Percentiles rank a stretch among this genome's conserved stretches.
phyloP scores from a whole-genome alignment of 2,113 vertebrate genomes.

The Toxotes jaculatrix region DNA sequence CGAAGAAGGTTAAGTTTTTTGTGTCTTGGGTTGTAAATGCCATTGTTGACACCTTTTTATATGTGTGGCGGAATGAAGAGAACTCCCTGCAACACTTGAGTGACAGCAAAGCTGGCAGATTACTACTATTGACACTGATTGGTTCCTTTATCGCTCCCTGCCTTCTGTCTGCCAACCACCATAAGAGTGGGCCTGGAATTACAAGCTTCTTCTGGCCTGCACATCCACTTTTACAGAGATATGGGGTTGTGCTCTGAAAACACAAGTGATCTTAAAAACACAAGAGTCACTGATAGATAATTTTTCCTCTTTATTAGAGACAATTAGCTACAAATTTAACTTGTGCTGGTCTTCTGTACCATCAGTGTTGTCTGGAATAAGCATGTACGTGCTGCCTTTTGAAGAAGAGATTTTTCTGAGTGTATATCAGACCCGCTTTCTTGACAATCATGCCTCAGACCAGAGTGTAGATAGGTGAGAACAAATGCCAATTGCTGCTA shows the following conservation, averaged over 20 bases:
- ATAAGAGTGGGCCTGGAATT: too few relatives aligned
- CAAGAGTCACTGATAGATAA: background rate
- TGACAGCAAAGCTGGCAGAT: background rate
- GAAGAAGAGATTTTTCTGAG: constrained; percentile 3
- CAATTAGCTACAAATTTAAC: background rate
- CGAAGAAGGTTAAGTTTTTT: background rate
- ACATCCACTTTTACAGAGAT: background rate
- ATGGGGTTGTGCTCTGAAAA: background rate
- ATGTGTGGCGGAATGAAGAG: background rate
- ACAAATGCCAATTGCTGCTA: constrained; percentile 34
- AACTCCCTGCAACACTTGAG: background rate
- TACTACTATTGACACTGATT: too few relatives aligned
- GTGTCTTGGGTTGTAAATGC: background rate
- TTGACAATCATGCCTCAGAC: constrained; percentile 17
- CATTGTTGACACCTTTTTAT: background rate
- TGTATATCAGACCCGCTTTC: background rate
- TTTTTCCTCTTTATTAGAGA: background rate
- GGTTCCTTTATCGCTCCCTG: too few relatives aligned
- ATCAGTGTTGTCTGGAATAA: background rate
- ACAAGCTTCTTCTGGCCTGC: background rate
- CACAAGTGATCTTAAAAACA: background rate
- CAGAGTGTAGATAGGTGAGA: constrained; percentile 24
- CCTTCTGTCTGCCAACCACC: too few relatives aligned
- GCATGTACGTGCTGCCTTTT: background rate
- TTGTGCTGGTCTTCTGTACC: background rate